Evolutionary conservation across 2,888 invertebrate genomes (phyloP).

Genomic region (Allolobophora icterica): DNA sequence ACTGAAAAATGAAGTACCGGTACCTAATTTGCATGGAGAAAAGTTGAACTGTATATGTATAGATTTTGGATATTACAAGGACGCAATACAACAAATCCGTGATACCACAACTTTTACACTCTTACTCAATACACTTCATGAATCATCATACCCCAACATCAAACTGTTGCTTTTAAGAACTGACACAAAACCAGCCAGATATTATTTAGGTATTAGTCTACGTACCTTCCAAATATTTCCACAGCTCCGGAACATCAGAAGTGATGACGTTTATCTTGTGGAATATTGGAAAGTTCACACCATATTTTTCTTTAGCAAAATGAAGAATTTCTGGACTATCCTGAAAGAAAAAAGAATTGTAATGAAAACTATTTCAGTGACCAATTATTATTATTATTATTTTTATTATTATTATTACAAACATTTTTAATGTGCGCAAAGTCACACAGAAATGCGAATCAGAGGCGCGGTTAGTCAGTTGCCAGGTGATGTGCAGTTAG

Average conservation of each 20-base stretch:
- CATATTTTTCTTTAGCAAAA: constrained; percentile 61
- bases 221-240: constrained; percentile 37
- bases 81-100: not conserved
- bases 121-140: not conserved
- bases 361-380: too few relatives aligned
- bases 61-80: not conserved
- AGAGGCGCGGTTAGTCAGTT: too few relatives aligned
- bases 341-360: constrained; percentile 51
- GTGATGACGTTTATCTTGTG: constrained; percentile 66
- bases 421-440: too few relatives aligned
- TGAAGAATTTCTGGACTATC: constrained; percentile 62
- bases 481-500: too few relatives aligned
- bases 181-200: not conserved
- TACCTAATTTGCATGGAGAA: not conserved
- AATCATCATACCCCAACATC: not conserved
- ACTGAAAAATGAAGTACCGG: not conserved
- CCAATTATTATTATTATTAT: too few relatives aligned
- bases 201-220: constrained; percentile 3
- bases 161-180: not conserved
- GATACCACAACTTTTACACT: not conserved
- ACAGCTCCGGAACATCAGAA: constrained; percentile 45
- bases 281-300: constrained; percentile 67
- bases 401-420: too few relatives aligned
- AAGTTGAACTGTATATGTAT: not conserved
- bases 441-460: too few relatives aligned